These are phyloP conservation scores for Crocidura indochinensis DNA, from an alignment of 2,797 vertebrate species.

Conservation along the genomic window DNA sequence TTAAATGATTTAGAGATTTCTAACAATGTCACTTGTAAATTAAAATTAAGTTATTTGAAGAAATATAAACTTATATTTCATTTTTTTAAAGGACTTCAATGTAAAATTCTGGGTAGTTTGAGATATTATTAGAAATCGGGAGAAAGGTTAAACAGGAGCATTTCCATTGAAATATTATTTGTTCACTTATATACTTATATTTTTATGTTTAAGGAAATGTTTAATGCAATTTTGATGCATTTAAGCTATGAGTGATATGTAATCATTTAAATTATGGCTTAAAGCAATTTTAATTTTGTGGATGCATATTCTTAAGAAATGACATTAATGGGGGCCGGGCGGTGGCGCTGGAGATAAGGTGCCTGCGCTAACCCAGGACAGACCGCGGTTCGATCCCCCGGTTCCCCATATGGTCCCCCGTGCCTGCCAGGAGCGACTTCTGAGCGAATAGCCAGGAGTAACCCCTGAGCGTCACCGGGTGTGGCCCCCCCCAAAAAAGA, in stretches of 20 bases:
- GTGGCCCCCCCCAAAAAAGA: too few species aligned
- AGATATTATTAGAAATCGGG: slow-evolving; percentile 41
- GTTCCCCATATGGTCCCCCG: too few species aligned
- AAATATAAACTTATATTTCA: slow-evolving; percentile 39
- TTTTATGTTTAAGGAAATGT: slow-evolving; percentile 43
- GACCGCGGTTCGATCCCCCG: too few species aligned
- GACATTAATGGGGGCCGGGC: too few species aligned
- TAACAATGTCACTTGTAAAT: slow-evolving; percentile 45
- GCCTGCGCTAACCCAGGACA: too few species aligned
- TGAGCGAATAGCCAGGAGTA: too few species aligned
- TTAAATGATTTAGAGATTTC: slow-evolving; percentile 36
- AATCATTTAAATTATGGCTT: slow-evolving; percentile 63
- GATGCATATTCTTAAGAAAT: slow-evolving; percentile 23
- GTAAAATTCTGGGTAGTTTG: slow-evolving; percentile 9
- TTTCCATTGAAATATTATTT: slow-evolving; percentile 31
- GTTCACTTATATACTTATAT: background rate
- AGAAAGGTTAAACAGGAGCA: slow-evolving; percentile 49
- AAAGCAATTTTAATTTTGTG: slow-evolving; percentile 63
- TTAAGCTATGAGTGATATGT: slow-evolving; percentile 39
- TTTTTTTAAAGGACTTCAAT: slow-evolving; percentile 12
- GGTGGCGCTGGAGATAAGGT: too few species aligned
- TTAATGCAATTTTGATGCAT: slow-evolving; percentile 47
- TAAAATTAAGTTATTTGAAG: slow-evolving; percentile 31
- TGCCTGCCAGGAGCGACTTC: too few species aligned
- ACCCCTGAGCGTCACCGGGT: too few species aligned